Evolutionary conservation across 2,888 invertebrate genomes (phyloP), one percentile per base, ranked within the genome.

Genomic region (Athalia circularis): DNA sequence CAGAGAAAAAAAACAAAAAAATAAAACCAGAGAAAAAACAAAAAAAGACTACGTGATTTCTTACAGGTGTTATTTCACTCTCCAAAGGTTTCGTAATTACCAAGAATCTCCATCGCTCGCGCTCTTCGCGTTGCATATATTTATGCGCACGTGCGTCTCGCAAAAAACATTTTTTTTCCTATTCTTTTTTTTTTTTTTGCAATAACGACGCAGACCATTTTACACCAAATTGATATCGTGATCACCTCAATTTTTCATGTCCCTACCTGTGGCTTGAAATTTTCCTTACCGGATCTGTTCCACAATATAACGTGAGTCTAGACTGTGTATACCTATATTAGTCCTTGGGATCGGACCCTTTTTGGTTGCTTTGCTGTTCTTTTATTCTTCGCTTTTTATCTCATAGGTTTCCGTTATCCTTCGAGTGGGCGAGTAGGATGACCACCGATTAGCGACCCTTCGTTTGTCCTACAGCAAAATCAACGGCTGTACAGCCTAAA

Each of bases 401-500:
- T 54, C 52, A 68, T 52, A 68, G 68, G 15, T 68, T 59, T 13
- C 15, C 59, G 57, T 72, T 72, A 72, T 72, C 72, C 72, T 59
- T 59, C 72, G 15, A 59, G 72, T 47, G 72, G 52, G 62, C 15
- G 15, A 11, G 15, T 8, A 72, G 57, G 29, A 45, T 57, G 65
- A n/a, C 65, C 50, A 5, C 47, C 77, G 77, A 77, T 77, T 77
- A 77, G 29, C 77, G 68, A 68, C 77, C 77, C 67, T 77, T 77
- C 50, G 5, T 65, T 15, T 29, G 47, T 52, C 15, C 54, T 47
- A 43, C 1, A n/a, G 9, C 11, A n/a, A 29, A 29, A 29, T 54
- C 54, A 11, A 11, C 54, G 4, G 3, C n/a, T 54, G 11, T 54
- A 11, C 54, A 54, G 4, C 54, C 54, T n/a, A 7, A 6, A 68